Conservation (phyloP, 2,113 vertebrate genomes). For the Anarrhichthys ocellatus region DNA sequence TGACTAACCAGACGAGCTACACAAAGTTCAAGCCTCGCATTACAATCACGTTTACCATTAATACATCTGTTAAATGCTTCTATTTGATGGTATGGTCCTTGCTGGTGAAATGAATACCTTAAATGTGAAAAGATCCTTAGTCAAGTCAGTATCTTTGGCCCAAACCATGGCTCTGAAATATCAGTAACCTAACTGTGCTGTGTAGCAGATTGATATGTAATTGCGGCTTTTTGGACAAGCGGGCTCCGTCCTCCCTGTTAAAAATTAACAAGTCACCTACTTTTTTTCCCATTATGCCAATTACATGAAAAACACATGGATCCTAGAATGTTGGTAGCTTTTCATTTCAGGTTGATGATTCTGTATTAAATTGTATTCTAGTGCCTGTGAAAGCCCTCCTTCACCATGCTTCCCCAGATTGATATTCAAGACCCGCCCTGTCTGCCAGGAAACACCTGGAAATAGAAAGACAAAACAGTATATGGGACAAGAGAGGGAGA, state of each 20-base stretch:
- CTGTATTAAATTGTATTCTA: not conserved
- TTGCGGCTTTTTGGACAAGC: not conserved
- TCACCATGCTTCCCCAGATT: constrained; percentile 16
- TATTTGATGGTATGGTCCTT: too few relatives aligned
- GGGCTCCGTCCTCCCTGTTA: not conserved
- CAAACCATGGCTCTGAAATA: not conserved
- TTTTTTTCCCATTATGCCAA: not conserved
- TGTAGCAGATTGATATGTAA: not conserved
- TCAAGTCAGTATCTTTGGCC: not conserved
- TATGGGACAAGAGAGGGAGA: constrained; percentile 24
- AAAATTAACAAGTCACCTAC: not conserved
- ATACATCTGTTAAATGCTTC: too few relatives aligned
- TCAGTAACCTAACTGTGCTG: not conserved
- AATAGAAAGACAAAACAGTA: constrained; percentile 21
- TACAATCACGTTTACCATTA: too few relatives aligned
- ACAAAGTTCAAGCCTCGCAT: too few relatives aligned
- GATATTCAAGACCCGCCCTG: constrained; percentile 1
- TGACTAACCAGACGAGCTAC: too few relatives aligned
- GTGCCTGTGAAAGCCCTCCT: not conserved
- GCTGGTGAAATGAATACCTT: not conserved
- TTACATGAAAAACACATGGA: not conserved
- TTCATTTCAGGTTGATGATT: not conserved
- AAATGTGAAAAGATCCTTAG: not conserved
- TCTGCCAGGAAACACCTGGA: constrained; percentile 22
- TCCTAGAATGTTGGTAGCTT: not conserved